These are phyloP conservation scores for Drosophila murphyi DNA, from an alignment of 1,140 invertebrate genomes.

Conservation along the genomic window DNA sequence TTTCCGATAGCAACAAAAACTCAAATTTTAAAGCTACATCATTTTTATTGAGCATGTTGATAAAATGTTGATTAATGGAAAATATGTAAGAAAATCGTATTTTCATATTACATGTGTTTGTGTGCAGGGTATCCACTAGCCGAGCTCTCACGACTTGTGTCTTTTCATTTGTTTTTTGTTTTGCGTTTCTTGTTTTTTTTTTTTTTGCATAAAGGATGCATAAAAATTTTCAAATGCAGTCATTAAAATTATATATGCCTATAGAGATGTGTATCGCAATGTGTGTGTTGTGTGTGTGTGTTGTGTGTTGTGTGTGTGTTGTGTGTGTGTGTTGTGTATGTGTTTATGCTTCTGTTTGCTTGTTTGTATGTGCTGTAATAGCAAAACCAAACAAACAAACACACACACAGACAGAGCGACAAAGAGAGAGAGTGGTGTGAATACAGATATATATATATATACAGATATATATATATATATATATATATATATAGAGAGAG, in stretches of 20 bases:
- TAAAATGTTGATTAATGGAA: too few relatives aligned
- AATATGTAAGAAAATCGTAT: too few relatives aligned
- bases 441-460: too few relatives aligned
- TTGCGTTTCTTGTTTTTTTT: not conserved
- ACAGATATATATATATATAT: not conserved
- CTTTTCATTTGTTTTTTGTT: too few relatives aligned
- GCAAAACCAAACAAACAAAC: slow-evolving; percentile 36
- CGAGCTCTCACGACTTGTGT: too few relatives aligned
- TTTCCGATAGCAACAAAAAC: too few relatives aligned
- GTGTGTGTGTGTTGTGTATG: not conserved
- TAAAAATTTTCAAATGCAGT: slow-evolving; percentile 18
- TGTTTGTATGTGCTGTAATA: slow-evolving; percentile 45
- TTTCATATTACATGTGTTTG: too few relatives aligned
- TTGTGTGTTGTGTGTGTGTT: too few relatives aligned
- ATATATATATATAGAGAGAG: not conserved
- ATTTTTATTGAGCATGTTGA: too few relatives aligned
- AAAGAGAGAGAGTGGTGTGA: not conserved
- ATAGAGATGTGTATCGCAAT: slow-evolving; percentile 19
- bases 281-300: not conserved
- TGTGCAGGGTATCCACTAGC: too few relatives aligned
- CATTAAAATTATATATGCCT: slow-evolving; percentile 46
- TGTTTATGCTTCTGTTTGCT: slow-evolving; percentile 28
- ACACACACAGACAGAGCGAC: not conserved
- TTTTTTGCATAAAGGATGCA: slow-evolving; percentile 8
- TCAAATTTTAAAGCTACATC: too few relatives aligned